Percentiles rank a stretch among this genome's conserved stretches.
Evolutionary conservation across 2,888 invertebrate species (phyloP).

Genomic region (Chloroclystis v-ata): DNA sequence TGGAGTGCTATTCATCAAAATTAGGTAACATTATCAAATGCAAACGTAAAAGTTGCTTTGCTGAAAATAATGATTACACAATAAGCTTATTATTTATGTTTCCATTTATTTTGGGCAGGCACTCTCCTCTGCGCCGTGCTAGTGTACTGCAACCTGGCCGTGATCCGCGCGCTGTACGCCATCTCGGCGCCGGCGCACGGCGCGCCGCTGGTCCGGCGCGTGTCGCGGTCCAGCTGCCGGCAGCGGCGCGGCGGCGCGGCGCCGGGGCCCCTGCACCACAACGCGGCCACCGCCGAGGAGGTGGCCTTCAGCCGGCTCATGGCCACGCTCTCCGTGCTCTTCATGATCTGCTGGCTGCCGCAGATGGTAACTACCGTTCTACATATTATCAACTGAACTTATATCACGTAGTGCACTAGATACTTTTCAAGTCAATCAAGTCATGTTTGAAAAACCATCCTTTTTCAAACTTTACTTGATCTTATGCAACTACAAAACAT

Average conservation of each 20-base stretch:
- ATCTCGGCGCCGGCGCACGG: slow-evolving; percentile 54
- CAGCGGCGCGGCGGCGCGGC: slow-evolving; percentile 46
- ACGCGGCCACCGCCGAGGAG: slow-evolving; percentile 85
- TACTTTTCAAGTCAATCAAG: no score
- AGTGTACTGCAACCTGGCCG: slow-evolving; percentile 89
- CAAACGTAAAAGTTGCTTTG: no score
- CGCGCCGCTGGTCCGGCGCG: slow-evolving; percentile 55
- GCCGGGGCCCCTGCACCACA: slow-evolving; percentile 42
- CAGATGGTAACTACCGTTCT: slow-evolving; percentile 82
- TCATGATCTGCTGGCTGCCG: slow-evolving; percentile 91
- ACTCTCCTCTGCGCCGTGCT: slow-evolving; percentile 84
- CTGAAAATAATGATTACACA: no score
- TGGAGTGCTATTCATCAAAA: no score
- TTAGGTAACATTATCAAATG: no score
- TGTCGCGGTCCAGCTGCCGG: slow-evolving; percentile 55
- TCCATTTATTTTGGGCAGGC: no score
- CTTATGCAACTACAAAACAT: not conserved
- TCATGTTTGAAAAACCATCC: no score
- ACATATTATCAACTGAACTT: not conserved
- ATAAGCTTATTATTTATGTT: no score
- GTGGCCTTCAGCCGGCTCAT: slow-evolving; percentile 90
- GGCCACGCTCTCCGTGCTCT: slow-evolving; percentile 89
- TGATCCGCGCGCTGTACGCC: slow-evolving; percentile 85
- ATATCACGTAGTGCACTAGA: no score
- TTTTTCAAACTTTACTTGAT: no score